Evolutionary conservation across 2,888 invertebrate species (phyloP).

Genomic region (Drosophila emarginata): DNA sequence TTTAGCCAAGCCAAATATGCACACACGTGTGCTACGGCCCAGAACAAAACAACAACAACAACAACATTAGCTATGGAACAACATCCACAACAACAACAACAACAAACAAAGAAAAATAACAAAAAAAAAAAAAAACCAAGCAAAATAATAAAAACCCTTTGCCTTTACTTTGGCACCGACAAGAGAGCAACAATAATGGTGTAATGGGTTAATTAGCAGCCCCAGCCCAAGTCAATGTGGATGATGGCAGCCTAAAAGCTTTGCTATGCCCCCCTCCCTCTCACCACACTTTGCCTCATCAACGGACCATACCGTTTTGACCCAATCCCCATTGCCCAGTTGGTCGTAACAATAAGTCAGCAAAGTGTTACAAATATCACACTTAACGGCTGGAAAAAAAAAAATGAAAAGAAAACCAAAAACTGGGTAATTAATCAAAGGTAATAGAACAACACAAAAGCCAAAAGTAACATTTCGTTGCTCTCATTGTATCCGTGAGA

Average conservation of each 20-base stretch:
- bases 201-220: slow-evolving; percentile 75
- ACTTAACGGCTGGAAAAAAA: slow-evolving; percentile 55
- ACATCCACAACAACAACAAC: slow-evolving; percentile 40
- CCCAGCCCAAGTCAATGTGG: slow-evolving; percentile 57
- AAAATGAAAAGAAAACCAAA: slow-evolving; percentile 42
- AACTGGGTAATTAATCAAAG: slow-evolving; percentile 67
- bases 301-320: not conserved
- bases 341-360: slow-evolving; percentile 59
- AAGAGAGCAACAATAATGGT: slow-evolving; percentile 67
- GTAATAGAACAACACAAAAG: slow-evolving; percentile 33
- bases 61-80: not conserved
- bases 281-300: slow-evolving; percentile 10
- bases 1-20: slow-evolving; percentile 59
- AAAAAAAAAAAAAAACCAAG: slow-evolving; percentile 9
- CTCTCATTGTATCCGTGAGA: slow-evolving; percentile 65
- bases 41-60: slow-evolving; percentile 48
- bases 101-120: not conserved
- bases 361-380: slow-evolving; percentile 78
- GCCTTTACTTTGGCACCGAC: slow-evolving; percentile 33
- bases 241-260: slow-evolving; percentile 39
- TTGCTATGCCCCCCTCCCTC: slow-evolving; percentile 26
- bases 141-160: slow-evolving; percentile 41
- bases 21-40: slow-evolving; percentile 64
- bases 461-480: slow-evolving; percentile 46
- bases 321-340: slow-evolving; percentile 21